Conservation (phyloP, 2,797 vertebrate genomes). For the Bradypus variegatus region DNA sequence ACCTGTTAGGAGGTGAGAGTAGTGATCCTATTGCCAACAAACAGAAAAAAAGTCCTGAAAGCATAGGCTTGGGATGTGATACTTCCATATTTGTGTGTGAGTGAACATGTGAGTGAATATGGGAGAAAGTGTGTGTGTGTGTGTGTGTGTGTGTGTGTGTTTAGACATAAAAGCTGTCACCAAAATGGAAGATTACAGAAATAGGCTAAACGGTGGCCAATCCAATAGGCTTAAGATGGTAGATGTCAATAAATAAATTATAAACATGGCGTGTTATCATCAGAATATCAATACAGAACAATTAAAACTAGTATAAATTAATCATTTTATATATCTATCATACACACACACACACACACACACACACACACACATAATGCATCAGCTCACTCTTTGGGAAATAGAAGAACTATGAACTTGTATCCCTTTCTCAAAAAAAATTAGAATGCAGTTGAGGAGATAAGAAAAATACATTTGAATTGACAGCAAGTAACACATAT, state of each 20-base stretch:
- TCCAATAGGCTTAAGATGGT: not conserved
- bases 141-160: not conserved
- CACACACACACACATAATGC: too few species aligned
- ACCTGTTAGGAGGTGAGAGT: not conserved
- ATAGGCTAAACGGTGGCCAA: not conserved
- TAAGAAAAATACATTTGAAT: slow-evolving; percentile 13
- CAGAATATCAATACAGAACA: not conserved
- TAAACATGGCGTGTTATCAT: not conserved
- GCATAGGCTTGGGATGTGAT: not conserved
- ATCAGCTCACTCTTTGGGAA: not conserved
- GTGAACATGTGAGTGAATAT: too few species aligned
- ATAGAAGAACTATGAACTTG: not conserved
- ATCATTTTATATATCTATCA: not conserved
- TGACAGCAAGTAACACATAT: not conserved
- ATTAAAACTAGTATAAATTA: not conserved
- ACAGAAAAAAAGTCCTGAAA: not conserved
- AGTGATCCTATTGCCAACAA: not conserved
- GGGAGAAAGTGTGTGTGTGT: not conserved
- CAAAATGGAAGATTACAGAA: not conserved
- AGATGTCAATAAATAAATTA: not conserved
- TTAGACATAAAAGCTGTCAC: not conserved
- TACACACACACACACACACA: too few species aligned
- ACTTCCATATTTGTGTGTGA: not conserved
- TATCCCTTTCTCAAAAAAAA: not conserved
- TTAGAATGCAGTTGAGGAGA: not conserved